Evolutionary conservation across 64 coral and sea anemone genomes (phyloP), one percentile per base, ranked within the genome.

Genomic region (Cladopsammia gracilis): DNA sequence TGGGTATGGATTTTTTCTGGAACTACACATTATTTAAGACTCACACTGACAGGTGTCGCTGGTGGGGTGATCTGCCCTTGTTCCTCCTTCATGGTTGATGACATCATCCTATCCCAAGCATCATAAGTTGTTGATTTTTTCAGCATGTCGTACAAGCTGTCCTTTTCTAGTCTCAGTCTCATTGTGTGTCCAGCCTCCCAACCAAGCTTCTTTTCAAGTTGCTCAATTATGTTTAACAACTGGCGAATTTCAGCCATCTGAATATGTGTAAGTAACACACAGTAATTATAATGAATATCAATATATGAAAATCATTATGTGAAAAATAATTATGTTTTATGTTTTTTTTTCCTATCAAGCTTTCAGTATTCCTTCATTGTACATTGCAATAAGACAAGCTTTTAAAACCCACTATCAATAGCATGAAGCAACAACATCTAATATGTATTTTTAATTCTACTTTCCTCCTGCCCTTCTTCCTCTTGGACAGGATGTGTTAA

Each of bases 171-270:
- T 47, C 88, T 48, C 10, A 99, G 47, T 50, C 90, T 93, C 61
- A 94, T 66, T 20, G 90, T 90, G 22, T 99, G 84, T 5, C 98
- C 98, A 24, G 98, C 93, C 43, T 99, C 98, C 87, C 94, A 79
- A 18, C 98, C 98, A 78, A 99, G 94, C 48, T 99, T 99, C 67
- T 95, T 95, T 58, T 99, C 98, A 75, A 99, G 44, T 56, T 99
- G 98, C 20, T 99, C 91, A 78, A 99, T 94, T 23, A 99, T 99
- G 77, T 99, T 99, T 0, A 96, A 79, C 45, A 99, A 66, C 83
- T 99, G 98, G 13, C 98, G 91, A 56, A 99, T 99, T 85, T 99
- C 98, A 23, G 94, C 91, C 98, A 99, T 99, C 98, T 99, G 66
- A 16, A 83, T 34, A 34, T 34, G 34, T 34, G 34, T 34, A 34